Percentiles rank a stretch among this genome's conserved stretches.
These are phyloP conservation scores for Battus philenor DNA, from an alignment of 1,140 invertebrate species.

Conservation along the genomic window DNA sequence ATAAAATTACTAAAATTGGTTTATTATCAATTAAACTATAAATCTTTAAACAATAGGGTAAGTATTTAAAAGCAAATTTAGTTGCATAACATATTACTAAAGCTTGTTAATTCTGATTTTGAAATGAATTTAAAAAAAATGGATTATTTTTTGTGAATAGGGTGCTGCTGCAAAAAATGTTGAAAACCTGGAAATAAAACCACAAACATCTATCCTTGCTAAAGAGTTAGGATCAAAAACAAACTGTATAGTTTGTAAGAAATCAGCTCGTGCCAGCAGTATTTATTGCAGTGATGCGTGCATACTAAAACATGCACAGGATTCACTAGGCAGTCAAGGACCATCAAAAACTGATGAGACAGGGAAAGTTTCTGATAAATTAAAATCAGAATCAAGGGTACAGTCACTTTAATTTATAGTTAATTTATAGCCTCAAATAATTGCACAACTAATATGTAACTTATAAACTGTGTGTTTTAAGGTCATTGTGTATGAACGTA, in stretches of 20 bases:
- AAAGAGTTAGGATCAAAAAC: conserved; percentile 60
- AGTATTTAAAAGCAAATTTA: too few relatives aligned
- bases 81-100: too few relatives aligned
- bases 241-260: conserved; percentile 85
- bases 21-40: too few relatives aligned
- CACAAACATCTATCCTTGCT: conserved; percentile 20
- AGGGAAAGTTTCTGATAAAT: conserved; percentile 50
- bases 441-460: too few relatives aligned
- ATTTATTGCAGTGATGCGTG: conserved; percentile 94
- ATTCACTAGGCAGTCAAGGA: conserved; percentile 77
- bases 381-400: conserved; percentile 75
- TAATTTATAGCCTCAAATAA: too few relatives aligned
- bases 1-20: too few relatives aligned
- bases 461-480: too few relatives aligned
- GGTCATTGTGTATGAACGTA: conserved; percentile 88
- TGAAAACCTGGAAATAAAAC: conserved; percentile 20
- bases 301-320: conserved; percentile 89
- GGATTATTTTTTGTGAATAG: too few relatives aligned
- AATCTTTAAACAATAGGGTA: too few relatives aligned
- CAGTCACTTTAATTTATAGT: too few relatives aligned
- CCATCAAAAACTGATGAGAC: conserved; percentile 36
- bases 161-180: conserved; percentile 2
- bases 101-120: too few relatives aligned
- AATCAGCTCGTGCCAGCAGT: conserved; percentile 80
- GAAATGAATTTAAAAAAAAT: too few relatives aligned